Base-by-base conservation (phyloP, 2,797 vertebrate species). In the Agapornis canus region DNA sequence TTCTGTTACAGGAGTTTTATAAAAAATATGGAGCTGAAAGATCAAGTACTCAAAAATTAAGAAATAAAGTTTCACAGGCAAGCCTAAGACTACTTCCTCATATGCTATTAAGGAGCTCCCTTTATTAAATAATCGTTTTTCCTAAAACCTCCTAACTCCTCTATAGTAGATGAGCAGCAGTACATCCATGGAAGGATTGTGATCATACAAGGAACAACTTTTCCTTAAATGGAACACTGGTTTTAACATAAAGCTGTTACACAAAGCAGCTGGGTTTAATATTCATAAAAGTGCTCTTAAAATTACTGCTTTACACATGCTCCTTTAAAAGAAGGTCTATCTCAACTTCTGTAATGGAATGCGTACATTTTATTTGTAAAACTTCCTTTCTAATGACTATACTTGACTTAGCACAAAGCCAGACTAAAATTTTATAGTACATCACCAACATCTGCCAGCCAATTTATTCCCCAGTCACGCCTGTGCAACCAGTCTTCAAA, bases 401-500 rank as follows among this genome's bases (percentile, higher is more conserved):
- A 88, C 35, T 10, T 65, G 76, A 85, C 61, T 79, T 63, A 82
- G 48, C 80, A 92, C 47, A 76, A 83, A 92, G 52, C 23, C 72
- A 69, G 80, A 57, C 72, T 86, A 47, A 76, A 65, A 79, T 79
- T 72, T 76, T 60, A 32, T 3, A 79, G 51, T 5, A 47, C 37
- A 60, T 18, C 77, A 89, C 71, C 85, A 85, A 90, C 87, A 94
- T 94, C 83, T 91, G 86, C 90, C 81, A 93, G 73, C 54, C 86
- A 95, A 89, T 94, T 90, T 72, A 90, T 68, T 64, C 45, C 83
- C 86, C 5, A 77, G 86, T 85, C 90, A 95, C 92, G 95, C 94
- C 93, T 78, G 86, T 89, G 86, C 64, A 95, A 96, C 94, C 84
- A 89, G 94, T 93, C 92, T 65, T 85, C 84, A 91, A 94, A 95